Percentiles rank a stretch among this genome's conserved stretches.
Conservation (phyloP, 2,797 vertebrate species). For the Chrosomus eos region DNA sequence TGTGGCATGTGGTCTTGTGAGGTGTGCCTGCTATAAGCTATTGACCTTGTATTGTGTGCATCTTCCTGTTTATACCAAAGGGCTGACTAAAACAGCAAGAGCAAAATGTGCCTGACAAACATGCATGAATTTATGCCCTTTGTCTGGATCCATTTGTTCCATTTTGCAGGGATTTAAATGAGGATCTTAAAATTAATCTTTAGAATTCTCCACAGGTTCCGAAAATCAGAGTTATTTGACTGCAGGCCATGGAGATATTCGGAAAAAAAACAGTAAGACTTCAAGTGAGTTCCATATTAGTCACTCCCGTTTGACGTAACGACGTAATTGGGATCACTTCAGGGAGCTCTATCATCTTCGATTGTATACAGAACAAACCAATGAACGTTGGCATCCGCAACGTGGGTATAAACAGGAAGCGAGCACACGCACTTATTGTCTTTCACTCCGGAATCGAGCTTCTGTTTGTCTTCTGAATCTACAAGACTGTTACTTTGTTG, state of each 20-base stretch:
- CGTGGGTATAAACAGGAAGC: no score
- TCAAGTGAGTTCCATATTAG: neutral
- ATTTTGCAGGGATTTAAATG: neutral
- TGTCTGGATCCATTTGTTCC: neutral
- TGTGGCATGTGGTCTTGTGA: neutral
- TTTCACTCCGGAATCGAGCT: no score
- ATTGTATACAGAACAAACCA: no score
- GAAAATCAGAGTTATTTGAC: neutral
- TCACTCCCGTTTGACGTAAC: no score
- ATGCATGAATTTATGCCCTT: neutral
- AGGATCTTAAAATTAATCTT: neutral
- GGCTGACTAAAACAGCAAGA: constrained; percentile 2
- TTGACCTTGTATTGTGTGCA: constrained; percentile 30
- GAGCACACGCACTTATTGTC: no score
- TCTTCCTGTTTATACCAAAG: constrained; percentile 34
- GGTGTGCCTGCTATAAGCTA: neutral
- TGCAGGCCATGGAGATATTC: neutral
- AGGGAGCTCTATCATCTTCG: no score
- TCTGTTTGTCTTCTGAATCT: no score
- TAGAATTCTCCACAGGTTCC: neutral
- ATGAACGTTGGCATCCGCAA: no score
- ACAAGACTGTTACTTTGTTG: no score
- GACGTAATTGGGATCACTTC: no score
- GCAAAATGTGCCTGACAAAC: neutral
- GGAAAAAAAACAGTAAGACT: neutral